Evolutionary conservation across 2,888 invertebrate genomes (phyloP).

Genomic region (Tinea pellionella): DNA sequence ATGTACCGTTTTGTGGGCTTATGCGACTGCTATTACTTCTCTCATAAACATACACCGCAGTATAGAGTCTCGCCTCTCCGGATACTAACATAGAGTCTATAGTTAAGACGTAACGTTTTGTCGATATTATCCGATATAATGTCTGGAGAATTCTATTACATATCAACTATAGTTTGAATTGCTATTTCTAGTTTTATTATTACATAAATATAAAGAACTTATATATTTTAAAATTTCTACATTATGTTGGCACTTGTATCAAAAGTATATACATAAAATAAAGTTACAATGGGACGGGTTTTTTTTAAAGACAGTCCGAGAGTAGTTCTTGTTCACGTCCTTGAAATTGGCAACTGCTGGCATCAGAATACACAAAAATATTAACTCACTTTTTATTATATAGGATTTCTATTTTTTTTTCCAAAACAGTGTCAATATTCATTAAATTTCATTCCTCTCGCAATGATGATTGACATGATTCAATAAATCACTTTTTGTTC

Average conservation of each 20-base stretch:
- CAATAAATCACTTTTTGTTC: not conserved
- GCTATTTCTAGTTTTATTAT: not conserved
- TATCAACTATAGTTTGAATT: not conserved
- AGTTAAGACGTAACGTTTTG: not conserved
- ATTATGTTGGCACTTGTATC: too few species aligned
- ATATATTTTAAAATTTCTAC: too few species aligned
- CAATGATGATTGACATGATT: not conserved
- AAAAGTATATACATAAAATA: too few species aligned
- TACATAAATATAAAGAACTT: not conserved
- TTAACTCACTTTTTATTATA: too few species aligned
- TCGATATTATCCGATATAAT: not conserved
- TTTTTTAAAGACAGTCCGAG: too few species aligned
- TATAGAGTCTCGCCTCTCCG: conserved; percentile 12
- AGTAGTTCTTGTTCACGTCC: too few species aligned
- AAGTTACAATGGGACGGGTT: too few species aligned
- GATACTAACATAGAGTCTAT: not conserved
- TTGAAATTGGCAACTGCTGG: too few species aligned
- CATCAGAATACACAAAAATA: too few species aligned
- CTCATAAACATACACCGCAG: conserved; percentile 37
- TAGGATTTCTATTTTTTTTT: not conserved
- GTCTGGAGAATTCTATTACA: not conserved
- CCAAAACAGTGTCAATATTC: not conserved
- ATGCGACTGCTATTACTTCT: conserved; percentile 35
- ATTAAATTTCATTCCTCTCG: not conserved
- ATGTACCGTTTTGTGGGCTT: conserved; percentile 33